These are phyloP conservation scores for Pseudomyrmex sp. DNA, from an alignment of 1,140 invertebrate genomes.

Conservation along the genomic window DNA sequence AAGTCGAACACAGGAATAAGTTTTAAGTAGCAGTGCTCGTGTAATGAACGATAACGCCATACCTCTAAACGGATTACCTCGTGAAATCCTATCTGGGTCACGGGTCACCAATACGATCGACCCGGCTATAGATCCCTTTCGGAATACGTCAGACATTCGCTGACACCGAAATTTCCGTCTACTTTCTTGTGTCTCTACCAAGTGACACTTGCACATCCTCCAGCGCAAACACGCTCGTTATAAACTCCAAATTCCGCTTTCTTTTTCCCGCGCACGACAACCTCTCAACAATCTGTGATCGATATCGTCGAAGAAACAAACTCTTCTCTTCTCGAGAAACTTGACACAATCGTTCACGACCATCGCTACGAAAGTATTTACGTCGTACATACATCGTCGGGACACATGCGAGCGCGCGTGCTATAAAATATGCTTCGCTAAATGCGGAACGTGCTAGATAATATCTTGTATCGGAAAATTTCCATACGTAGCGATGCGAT, in stretches of 20 bases:
- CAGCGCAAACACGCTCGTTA: neutral
- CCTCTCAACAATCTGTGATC: slow-evolving; percentile 10
- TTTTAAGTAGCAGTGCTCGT: neutral
- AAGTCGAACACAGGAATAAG: neutral
- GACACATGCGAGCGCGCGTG: neutral
- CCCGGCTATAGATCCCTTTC: neutral
- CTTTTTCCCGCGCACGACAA: slow-evolving; percentile 33
- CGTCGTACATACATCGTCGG: neutral
- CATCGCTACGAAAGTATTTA: slow-evolving; percentile 3
- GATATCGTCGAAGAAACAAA: slow-evolving; percentile 54
- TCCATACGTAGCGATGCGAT: slow-evolving; percentile 1
- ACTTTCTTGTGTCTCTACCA: slow-evolving; percentile 30
- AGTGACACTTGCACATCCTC: slow-evolving; percentile 31
- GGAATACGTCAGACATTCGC: slow-evolving; percentile 1
- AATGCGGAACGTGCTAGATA: neutral
- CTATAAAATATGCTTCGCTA: neutral
- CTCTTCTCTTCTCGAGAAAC: neutral
- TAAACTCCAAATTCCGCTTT: slow-evolving; percentile 6
- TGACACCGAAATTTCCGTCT: slow-evolving; percentile 62
- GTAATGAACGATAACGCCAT: neutral
- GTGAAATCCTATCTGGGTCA: slow-evolving; percentile 29
- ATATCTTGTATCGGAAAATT: slow-evolving; percentile 6
- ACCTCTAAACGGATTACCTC: neutral
- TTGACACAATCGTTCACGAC: slow-evolving; percentile 26
- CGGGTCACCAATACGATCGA: neutral